Base-by-base conservation (phyloP, 2,888 invertebrate genomes). In the Charanyca ferruginea region DNA sequence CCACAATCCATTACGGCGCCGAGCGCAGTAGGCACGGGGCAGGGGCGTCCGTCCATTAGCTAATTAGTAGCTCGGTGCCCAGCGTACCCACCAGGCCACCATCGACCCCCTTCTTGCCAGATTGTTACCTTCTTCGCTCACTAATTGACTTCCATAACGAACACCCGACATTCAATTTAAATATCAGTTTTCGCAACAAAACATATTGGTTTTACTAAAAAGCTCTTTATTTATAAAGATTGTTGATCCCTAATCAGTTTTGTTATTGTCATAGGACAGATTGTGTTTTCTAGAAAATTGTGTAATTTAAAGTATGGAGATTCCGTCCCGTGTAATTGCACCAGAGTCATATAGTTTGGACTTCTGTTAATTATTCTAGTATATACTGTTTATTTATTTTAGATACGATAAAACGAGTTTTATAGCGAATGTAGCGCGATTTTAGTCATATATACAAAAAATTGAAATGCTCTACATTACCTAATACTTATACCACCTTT, bases 81-180 rank as follows among this genome's bases (percentile, higher is more conserved):
- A 82, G 82, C 86, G 42, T 66, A 45, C 61, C 83, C 81, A 82
- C 83, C 86, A 85, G 55, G 51, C 83, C 82, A 83, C 81, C 85
- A 85, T 71, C 86, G 87, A 91, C 91, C 92, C 93, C 94, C 93
- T 94, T 93, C 93, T 91, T 91, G 83, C 91, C 93, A 94, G 94
- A 94, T 94, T 94, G 92, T 90, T 91, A 86, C 89, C 87, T 89
- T 89, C 93, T 93, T 91, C 85, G 83, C 80, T 86, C 87, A 86
- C 91, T 94, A 94, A 94, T 94, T 94, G 94, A 89, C 89, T 86
- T 85, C 84, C 79, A 86, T 83, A 86, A 86, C 83, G 80, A 83
- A 83, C 73, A 71, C 59, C 64, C 66, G 48, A 62, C 53, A 73
- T 66, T 51, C 48, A 58, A 72, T 63, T 73, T 73, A 48, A 71